Base-by-base conservation (phyloP, 2,888 invertebrate genomes). In the Caenorhabditis sp. region DNA sequence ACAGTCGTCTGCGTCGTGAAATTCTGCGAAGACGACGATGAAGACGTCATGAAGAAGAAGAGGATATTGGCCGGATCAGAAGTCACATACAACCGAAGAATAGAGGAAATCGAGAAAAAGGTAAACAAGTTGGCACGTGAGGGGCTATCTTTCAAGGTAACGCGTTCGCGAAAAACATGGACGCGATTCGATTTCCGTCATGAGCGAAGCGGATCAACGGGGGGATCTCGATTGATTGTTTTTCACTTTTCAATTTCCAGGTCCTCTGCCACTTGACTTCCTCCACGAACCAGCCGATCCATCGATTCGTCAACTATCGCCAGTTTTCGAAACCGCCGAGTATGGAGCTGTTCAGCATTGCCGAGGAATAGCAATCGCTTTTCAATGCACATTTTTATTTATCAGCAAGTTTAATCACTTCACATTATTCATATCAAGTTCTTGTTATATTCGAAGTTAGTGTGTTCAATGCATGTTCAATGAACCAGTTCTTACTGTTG, bases 101-200 rank as follows among this genome's bases (percentile, higher is more conserved):
- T 47, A 47, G 47, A 47, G 18, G 47, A 47, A 20, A 47, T 47
- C 47, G 47, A 47, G 47, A 47, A 18, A 9, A 47, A 47, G 47
- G 47, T 47, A 47, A 47, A 47, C 47, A 47, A 47, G n/a, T 20
- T n/a, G 47, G 18, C 47, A 20, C 47, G 47, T n/a, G 47, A n/a
- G 40, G 40, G 40, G 40, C 6, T 40, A 40, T 40, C 13, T 15
- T 47, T 47, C 47, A 47, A 47, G 47, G 47, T 47, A 18, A 47
- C 47, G 4, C 18, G 47, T 47, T 47, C 47, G 18, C 47, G 47
- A 47, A 47, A 32, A 47, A 47, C 47, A 47, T 2, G 9, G 47
- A 18, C 2, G 2, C 4, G 18, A 47, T 9, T 18, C 5, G 47
- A 18, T 47, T 47, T 47, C 18, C 18, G 47, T 2, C 4, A 47